phyloP scores from a whole-genome alignment of 2,888 invertebrate genomes.

The Standfussiana lucernea region DNA sequence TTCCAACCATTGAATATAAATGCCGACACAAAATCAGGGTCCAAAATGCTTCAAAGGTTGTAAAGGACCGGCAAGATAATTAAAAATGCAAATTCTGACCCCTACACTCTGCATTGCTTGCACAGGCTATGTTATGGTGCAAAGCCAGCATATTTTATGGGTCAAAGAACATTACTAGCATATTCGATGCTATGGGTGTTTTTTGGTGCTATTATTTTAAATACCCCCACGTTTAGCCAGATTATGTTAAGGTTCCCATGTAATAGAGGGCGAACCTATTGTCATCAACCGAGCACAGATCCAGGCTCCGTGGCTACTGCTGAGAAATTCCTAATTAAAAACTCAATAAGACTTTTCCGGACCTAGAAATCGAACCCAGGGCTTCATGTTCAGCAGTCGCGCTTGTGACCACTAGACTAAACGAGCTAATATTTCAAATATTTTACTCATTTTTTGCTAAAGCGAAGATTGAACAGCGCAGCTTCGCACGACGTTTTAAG shows the following conservation, averaged over 20 bases:
- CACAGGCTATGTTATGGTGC: background rate
- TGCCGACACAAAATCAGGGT: background rate
- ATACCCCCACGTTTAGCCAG: background rate
- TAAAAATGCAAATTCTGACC: constrained; percentile 40
- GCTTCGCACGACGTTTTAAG: constrained; percentile 12
- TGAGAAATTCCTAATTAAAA: too few species aligned
- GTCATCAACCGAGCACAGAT: background rate
- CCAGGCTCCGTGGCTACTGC: background rate
- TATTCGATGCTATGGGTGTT: background rate
- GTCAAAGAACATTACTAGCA: background rate
- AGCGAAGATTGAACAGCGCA: background rate
- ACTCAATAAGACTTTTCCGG: background rate
- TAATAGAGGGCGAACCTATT: too few species aligned
- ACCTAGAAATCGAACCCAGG: background rate
- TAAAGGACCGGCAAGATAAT: constrained; percentile 2
- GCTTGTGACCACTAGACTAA: background rate
- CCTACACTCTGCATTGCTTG: constrained; percentile 20
- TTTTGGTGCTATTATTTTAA: background rate
- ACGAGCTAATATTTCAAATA: background rate
- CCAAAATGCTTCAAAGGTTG: background rate
- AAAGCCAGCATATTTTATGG: constrained; percentile 5
- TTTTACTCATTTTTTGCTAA: background rate
- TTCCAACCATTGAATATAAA: background rate
- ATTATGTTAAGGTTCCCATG: background rate
- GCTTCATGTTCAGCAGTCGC: background rate